A percentile compares a stretch with the other conserved stretches of the same genome.
phyloP scores from a whole-genome alignment of 2,797 vertebrate species.

The Thalassophryne amazonica region DNA sequence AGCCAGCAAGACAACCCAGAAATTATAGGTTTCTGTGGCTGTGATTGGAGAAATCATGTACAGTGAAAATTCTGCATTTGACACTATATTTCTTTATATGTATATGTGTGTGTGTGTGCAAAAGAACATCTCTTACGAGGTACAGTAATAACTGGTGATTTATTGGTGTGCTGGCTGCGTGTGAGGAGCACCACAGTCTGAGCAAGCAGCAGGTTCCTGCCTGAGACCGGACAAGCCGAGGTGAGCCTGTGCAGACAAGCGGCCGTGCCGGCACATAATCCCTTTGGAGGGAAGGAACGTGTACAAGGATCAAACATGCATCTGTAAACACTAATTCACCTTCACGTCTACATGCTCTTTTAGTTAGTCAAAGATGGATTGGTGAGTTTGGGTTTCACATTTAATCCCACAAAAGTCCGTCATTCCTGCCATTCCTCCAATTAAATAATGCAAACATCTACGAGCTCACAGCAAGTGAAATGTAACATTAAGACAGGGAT shows the following conservation, averaged over 20 bases:
- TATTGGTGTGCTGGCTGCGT: neutral
- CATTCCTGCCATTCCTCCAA: neutral
- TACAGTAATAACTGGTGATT: neutral
- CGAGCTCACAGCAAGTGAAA: no score
- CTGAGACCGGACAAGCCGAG: constrained; percentile 49
- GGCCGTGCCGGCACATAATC: constrained; percentile 30
- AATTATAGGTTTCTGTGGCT: no score
- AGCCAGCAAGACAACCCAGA: no score
- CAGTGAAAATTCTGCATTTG: no score
- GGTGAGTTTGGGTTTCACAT: constrained; percentile 10
- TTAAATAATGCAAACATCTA: no score
- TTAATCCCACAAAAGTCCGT: constrained; percentile 13
- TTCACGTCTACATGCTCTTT: constrained; percentile 13
- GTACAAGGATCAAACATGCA: constrained; percentile 3
- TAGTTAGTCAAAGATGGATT: constrained; percentile 7
- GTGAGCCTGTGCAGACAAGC: constrained; percentile 35
- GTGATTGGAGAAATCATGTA: no score
- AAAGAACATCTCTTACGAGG: no score
- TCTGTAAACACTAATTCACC: constrained; percentile 4
- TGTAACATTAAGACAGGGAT: no score
- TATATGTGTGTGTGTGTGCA: no score
- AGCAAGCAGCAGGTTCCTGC: constrained; percentile 10
- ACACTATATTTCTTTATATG: no score
- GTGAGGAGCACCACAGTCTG: neutral
- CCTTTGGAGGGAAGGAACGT: constrained; percentile 12